A percentile compares a stretch with the other conserved stretches of the same genome.
phyloP scores from a whole-genome alignment of 2,797 vertebrate genomes.

The Ctenopoma kingsleyae region DNA sequence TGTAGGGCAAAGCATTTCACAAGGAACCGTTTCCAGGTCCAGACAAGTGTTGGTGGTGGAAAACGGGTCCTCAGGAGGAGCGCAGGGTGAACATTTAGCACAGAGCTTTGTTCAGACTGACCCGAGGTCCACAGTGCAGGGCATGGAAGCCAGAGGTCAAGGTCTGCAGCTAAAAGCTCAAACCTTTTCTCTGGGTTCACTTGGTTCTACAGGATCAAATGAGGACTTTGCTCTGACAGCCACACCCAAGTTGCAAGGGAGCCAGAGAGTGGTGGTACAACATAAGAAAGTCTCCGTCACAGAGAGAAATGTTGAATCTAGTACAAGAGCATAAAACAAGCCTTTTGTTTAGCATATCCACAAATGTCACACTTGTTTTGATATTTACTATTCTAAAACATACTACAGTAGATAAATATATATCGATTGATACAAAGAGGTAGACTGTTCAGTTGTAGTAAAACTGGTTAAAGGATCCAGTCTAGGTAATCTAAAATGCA shows the following conservation, averaged over 20 bases:
- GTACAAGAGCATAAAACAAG: conserved; percentile 47
- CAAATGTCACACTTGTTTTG: conserved; percentile 14
- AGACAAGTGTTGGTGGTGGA: conserved; percentile 69
- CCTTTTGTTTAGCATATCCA: conserved; percentile 4
- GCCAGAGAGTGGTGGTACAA: conserved; percentile 74
- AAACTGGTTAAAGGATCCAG: conserved; percentile 18
- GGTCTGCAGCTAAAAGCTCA: conserved; percentile 46
- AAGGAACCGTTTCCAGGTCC: conserved; percentile 56
- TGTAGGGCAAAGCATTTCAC: conserved; percentile 45
- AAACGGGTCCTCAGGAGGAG: conserved; percentile 44
- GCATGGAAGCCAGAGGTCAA: conserved; percentile 43
- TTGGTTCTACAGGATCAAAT: conserved; percentile 33
- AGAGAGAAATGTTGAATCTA: conserved; percentile 72
- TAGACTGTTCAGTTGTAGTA: not conserved
- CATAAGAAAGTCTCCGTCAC: conserved; percentile 76
- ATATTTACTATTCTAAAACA: conserved; percentile 16
- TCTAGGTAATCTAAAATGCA: conserved; percentile 7
- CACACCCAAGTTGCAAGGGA: conserved; percentile 44
- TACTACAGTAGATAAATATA: conserved; percentile 8
- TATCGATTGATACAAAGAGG: conserved; percentile 5
- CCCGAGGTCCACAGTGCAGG: conserved; percentile 34
- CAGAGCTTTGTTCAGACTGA: conserved; percentile 43
- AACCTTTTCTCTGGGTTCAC: conserved; percentile 42
- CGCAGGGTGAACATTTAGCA: conserved; percentile 28
- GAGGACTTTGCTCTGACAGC: conserved; percentile 40